Percentiles rank a stretch among this genome's conserved stretches.
phyloP scores from a whole-genome alignment of 2,113 vertebrate genomes.

The Pluvianellus socialis region DNA sequence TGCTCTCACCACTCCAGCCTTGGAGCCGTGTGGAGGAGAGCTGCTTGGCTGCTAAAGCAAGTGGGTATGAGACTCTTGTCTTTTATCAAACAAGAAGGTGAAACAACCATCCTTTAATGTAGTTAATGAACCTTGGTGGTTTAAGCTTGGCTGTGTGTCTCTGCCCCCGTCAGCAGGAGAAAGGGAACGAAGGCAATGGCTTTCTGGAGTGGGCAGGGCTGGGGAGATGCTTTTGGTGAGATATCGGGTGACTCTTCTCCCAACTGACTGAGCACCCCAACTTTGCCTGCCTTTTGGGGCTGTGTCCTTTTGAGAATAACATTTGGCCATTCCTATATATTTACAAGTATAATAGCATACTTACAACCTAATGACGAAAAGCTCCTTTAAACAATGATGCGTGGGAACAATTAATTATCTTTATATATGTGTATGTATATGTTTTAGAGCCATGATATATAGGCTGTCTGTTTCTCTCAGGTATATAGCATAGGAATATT shows the following conservation, averaged over 20 bases:
- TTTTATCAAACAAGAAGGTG: not conserved
- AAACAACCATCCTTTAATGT: rapidly evolving
- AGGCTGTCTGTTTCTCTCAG: not conserved
- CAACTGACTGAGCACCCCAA: not conserved
- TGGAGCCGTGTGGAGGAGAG: rapidly evolving
- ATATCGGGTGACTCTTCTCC: rapidly evolving
- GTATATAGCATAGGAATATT: not conserved
- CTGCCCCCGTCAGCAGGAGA: not conserved
- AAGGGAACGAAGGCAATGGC: not conserved
- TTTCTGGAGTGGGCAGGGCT: not conserved
- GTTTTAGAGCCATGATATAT: not conserved
- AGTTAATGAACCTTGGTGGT: not conserved
- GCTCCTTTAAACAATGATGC: not conserved
- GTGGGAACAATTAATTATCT: not conserved
- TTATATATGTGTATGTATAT: not conserved
- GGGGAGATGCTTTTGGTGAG: not conserved
- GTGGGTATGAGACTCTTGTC: not conserved
- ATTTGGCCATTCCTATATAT: rapidly evolving
- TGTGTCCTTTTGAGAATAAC: not conserved
- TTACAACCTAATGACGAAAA: not conserved
- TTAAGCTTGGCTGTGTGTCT: not conserved
- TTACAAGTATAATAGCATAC: not conserved
- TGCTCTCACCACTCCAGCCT: not conserved
- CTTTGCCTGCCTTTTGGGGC: not conserved
- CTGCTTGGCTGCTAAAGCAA: not conserved